These are phyloP conservation scores for Leptinotarsa undecemlineata DNA, from an alignment of 1,140 invertebrate genomes.

Conservation along the genomic window DNA sequence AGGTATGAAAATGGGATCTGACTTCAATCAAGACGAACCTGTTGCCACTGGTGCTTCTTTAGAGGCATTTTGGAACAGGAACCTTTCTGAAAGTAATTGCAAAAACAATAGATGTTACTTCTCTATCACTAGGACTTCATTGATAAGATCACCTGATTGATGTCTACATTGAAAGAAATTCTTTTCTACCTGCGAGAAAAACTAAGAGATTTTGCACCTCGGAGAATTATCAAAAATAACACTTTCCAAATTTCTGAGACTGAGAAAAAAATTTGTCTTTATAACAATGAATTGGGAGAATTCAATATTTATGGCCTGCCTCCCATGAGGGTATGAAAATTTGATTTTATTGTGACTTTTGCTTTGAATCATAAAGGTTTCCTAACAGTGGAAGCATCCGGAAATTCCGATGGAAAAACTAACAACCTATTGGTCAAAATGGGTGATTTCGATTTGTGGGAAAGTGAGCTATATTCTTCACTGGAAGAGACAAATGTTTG, in stretches of 20 bases:
- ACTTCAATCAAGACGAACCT: slow-evolving; percentile 28
- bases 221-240: slow-evolving; percentile 20
- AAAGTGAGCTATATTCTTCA: no score
- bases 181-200: neutral
- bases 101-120: slow-evolving; percentile 18
- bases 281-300: slow-evolving; percentile 19
- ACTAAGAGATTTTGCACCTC: slow-evolving; percentile 6
- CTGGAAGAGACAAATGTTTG: no score
- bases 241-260: slow-evolving; percentile 26
- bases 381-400: slow-evolving; percentile 5
- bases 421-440: no score
- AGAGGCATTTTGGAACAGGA: slow-evolving; percentile 29
- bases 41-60: slow-evolving; percentile 37
- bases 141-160: slow-evolving; percentile 11
- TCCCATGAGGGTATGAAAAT: slow-evolving; percentile 9
- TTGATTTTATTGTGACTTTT: slow-evolving; percentile 12
- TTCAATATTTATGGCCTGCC: neutral
- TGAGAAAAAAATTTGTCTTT: slow-evolving; percentile 23
- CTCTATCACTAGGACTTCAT: slow-evolving; percentile 18
- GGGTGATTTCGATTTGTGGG: no score
- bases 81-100: neutral
- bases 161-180: slow-evolving; percentile 22
- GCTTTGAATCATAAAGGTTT: slow-evolving; percentile 23
- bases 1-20: slow-evolving; percentile 17
- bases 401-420: neutral